Percentiles rank a stretch among this genome's conserved stretches.
phyloP scores from a whole-genome alignment of 2,888 invertebrate genomes.

The Aproaerema taeniolella region DNA sequence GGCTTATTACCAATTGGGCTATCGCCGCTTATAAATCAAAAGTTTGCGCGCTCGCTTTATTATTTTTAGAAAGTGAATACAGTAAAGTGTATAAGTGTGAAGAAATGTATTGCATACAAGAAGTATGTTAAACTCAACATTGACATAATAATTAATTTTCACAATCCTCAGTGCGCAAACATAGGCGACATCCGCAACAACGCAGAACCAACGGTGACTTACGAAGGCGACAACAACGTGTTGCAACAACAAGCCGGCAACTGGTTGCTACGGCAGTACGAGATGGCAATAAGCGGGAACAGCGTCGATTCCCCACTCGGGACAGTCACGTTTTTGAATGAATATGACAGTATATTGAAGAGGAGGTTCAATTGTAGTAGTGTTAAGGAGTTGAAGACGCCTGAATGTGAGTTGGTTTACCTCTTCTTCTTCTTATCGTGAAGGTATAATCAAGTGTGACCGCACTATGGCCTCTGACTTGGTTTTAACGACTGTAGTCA shows the following conservation, averaged over 20 bases:
- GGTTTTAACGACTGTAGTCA: too few species aligned
- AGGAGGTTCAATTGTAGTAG: slow-evolving; percentile 32
- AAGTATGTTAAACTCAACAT: too few species aligned
- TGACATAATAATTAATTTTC: background rate
- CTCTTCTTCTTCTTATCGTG: too few species aligned
- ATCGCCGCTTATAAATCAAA: too few species aligned
- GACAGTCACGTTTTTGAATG: slow-evolving; percentile 81
- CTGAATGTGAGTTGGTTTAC: slow-evolving; percentile 56
- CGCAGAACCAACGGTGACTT: slow-evolving; percentile 93
- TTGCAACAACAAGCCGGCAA: slow-evolving; percentile 93
- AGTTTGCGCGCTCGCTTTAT: too few species aligned
- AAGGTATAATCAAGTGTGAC: too few species aligned
- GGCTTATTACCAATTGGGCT: too few species aligned
- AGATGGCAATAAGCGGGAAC: slow-evolving; percentile 52
- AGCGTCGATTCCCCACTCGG: slow-evolving; percentile 81
- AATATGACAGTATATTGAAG: slow-evolving; percentile 27
- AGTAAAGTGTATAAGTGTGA: too few species aligned
- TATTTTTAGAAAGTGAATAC: too few species aligned
- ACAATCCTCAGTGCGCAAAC: slow-evolving; percentile 79
- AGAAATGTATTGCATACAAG: too few species aligned
- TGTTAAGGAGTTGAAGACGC: slow-evolving; percentile 42
- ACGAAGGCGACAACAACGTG: slow-evolving; percentile 97
- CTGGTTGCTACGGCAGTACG: slow-evolving; percentile 86
- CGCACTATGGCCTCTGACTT: too few species aligned
- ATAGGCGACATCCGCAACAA: slow-evolving; percentile 90